A percentile compares a stretch with the other conserved stretches of the same genome.
Evolutionary conservation across 2,888 invertebrate species (phyloP).

Genomic region (Rosalia funebris): DNA sequence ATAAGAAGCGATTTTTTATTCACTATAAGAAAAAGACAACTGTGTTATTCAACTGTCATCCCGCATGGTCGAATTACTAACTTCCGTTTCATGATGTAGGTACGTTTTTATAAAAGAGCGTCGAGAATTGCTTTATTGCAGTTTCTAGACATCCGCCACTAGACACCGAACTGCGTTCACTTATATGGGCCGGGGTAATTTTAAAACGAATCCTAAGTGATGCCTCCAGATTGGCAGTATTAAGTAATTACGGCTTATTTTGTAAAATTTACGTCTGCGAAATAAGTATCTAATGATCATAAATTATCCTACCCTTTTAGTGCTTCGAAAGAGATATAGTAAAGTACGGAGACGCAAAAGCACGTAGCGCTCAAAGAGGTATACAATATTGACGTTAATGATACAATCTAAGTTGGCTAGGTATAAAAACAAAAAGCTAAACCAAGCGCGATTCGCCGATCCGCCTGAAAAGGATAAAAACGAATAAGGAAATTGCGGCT

Average conservation of each 20-base stretch:
- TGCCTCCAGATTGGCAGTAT: constrained; percentile 10
- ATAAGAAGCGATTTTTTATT: no score
- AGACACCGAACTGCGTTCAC: no score
- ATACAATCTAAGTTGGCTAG: constrained; percentile 34
- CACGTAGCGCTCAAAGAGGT: constrained; percentile 23
- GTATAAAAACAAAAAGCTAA: constrained; percentile 34
- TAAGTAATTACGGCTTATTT: constrained; percentile 18
- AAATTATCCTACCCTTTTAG: constrained; percentile 17
- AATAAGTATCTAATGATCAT: constrained; percentile 14
- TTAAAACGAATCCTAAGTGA: constrained; percentile 7
- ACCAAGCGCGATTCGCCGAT: constrained; percentile 21
- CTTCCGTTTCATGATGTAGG: no score
- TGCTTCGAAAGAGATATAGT: constrained; percentile 6
- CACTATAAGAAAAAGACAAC: no score
- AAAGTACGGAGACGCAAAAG: constrained; percentile 11
- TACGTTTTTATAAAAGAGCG: no score
- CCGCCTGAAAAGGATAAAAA: constrained; percentile 22
- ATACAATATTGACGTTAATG: constrained; percentile 38
- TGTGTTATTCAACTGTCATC: no score
- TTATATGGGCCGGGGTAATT: constrained; percentile 13
- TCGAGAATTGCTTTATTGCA: no score
- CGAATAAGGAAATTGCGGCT: constrained; percentile 20
- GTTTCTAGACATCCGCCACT: no score
- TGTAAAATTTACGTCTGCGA: constrained; percentile 3
- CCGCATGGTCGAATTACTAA: no score